A percentile compares a stretch with the other conserved stretches of the same genome.
Conservation (phyloP, 2,113 vertebrate species). For the Hippocampus comes region DNA sequence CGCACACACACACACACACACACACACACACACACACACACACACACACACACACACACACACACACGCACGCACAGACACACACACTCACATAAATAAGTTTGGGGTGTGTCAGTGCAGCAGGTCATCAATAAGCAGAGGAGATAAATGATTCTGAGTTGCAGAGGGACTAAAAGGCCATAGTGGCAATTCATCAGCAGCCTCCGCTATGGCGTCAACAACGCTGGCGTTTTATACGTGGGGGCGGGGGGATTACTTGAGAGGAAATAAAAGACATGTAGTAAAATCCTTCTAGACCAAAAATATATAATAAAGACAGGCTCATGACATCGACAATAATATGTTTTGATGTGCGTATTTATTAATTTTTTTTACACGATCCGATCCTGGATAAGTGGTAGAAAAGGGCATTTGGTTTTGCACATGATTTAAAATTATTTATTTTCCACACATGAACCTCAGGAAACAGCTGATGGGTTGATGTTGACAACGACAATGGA, state of each 20-base stretch:
- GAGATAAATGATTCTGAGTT: slow-evolving; percentile 54
- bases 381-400: no score
- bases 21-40: no score
- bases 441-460: neutral
- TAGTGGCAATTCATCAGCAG: slow-evolving; percentile 57
- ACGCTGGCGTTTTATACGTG: slow-evolving; percentile 14
- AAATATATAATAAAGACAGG: neutral
- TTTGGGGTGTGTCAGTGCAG: slow-evolving; percentile 27
- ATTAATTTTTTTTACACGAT: no score
- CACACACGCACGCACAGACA: no score
- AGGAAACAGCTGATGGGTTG: neutral
- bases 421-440: neutral
- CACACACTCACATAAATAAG: neutral
- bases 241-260: neutral
- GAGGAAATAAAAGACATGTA: neutral
- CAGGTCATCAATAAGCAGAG: slow-evolving; percentile 59
- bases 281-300: neutral
- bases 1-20: no score
- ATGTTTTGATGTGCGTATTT: no score
- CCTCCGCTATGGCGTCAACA: slow-evolving; percentile 17
- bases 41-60: no score
- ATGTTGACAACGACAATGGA: no score
- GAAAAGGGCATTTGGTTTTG: no score
- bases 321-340: no score
- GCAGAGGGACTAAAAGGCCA: slow-evolving; percentile 63